Conservation (phyloP, 2,888 invertebrate species). For the Pemphredon lugubris region DNA sequence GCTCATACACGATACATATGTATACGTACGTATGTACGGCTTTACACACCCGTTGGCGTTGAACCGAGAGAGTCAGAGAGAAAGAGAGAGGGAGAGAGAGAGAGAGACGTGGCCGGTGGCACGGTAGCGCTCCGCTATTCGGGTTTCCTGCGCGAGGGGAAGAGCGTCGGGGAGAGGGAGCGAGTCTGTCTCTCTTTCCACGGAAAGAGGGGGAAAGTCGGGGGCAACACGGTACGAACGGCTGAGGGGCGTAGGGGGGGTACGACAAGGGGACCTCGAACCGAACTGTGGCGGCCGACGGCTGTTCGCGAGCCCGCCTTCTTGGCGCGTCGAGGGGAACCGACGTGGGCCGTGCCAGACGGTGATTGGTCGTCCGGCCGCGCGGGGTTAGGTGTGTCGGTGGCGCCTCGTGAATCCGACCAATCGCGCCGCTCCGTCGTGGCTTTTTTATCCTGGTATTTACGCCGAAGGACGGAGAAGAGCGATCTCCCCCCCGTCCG, state of each 20-base stretch:
- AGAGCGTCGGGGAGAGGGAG: conserved; percentile 37
- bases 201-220: conserved; percentile 44
- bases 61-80: conserved; percentile 37
- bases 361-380: conserved; percentile 65
- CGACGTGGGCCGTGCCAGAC: conserved; percentile 69
- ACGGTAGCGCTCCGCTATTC: conserved; percentile 68
- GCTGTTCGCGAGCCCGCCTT: conserved; percentile 64
- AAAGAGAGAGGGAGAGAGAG: conserved; percentile 30
- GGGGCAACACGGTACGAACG: conserved; percentile 52
- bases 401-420: conserved; percentile 59
- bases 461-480: conserved; percentile 73
- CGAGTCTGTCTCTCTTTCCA: conserved; percentile 41
- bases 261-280: conserved; percentile 47
- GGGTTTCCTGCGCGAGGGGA: conserved; percentile 60
- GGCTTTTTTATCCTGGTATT: conserved; percentile 74
- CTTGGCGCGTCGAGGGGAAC: conserved; percentile 61
- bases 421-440: conserved; percentile 64
- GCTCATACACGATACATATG: conserved; percentile 32
- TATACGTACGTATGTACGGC: conserved; percentile 44
- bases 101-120: conserved; percentile 43
- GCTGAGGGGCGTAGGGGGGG: conserved; percentile 43
- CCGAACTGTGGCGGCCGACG: conserved; percentile 51
- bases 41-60: conserved; percentile 62
- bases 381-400: conserved; percentile 64
- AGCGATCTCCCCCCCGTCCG: conserved; percentile 55